These are phyloP conservation scores for Jaculus jaculus DNA, from an alignment of 2,113 vertebrate species.

Conservation along the genomic window DNA sequence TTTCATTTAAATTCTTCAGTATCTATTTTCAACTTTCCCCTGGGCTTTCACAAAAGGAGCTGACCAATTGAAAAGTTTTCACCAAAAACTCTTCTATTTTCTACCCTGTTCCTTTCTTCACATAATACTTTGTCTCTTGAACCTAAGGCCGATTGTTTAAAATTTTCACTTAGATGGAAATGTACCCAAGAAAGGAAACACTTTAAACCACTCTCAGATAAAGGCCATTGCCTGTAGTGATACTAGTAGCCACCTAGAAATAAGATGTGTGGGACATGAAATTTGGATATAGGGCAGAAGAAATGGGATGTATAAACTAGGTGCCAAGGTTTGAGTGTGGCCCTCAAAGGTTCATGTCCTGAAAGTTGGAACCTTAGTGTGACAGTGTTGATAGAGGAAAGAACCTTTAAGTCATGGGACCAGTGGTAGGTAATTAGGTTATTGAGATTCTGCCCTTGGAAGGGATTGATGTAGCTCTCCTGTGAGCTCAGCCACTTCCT, in stretches of 20 bases:
- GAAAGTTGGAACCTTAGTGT: neutral
- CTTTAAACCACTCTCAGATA: neutral
- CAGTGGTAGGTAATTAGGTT: neutral
- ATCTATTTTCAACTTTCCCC: slow-evolving; percentile 6
- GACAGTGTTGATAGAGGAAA: neutral
- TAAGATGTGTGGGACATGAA: slow-evolving; percentile 9
- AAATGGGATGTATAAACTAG: neutral
- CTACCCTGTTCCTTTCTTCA: neutral
- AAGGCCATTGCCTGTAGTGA: slow-evolving; percentile 22
- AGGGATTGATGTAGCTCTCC: neutral
- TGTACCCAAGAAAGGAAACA: slow-evolving; percentile 28
- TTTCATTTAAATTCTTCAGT: slow-evolving; percentile 46
- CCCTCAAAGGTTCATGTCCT: neutral
- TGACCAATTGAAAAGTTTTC: slow-evolving; percentile 29
- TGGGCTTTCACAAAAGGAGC: neutral
- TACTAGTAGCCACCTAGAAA: slow-evolving; percentile 34
- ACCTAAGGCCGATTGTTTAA: slow-evolving; percentile 33
- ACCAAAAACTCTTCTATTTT: slow-evolving; percentile 33
- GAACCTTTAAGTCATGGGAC: neutral
- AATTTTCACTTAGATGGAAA: slow-evolving; percentile 40
- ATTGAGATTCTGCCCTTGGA: neutral
- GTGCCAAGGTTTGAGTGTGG: too few relatives aligned
- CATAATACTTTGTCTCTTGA: slow-evolving; percentile 24
- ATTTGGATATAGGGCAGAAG: neutral
- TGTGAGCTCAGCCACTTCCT: neutral